A percentile compares a stretch with the other conserved stretches of the same genome.
Conservation (phyloP, 2,888 invertebrate species). For the Epinotia brunnichana region DNA sequence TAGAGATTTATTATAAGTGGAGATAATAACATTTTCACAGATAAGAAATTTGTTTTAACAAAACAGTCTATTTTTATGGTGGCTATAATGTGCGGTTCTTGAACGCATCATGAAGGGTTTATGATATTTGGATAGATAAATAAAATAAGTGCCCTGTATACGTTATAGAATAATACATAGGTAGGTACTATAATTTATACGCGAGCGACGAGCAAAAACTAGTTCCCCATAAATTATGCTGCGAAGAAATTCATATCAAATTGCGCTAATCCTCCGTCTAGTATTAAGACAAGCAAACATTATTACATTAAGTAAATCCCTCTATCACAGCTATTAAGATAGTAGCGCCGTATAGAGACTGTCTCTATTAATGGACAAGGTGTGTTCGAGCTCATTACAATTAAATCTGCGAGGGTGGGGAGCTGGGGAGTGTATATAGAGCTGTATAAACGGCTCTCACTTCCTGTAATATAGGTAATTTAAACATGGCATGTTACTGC, state of each 20-base stretch:
- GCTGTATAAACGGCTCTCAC: not conserved
- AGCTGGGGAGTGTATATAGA: not conserved
- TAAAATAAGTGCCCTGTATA: too few relatives aligned
- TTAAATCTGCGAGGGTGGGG: constrained; percentile 20
- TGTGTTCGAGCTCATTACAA: constrained; percentile 29
- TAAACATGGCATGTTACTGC: not conserved
- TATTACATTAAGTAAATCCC: constrained; percentile 19
- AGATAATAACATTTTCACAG: too few relatives aligned
- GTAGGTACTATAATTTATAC: too few relatives aligned
- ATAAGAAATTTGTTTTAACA: too few relatives aligned
- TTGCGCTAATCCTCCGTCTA: constrained; percentile 2
- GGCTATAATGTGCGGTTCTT: too few relatives aligned
- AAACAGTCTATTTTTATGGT: too few relatives aligned
- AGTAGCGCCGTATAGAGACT: constrained; percentile 16
- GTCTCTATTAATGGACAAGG: constrained; percentile 35
- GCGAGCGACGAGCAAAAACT: too few relatives aligned
- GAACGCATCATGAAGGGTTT: too few relatives aligned
- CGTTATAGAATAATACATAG: too few relatives aligned
- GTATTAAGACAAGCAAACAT: not conserved
- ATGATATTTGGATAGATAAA: too few relatives aligned
- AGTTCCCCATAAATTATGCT: too few relatives aligned
- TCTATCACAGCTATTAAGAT: constrained; percentile 20
- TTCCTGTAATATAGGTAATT: not conserved
- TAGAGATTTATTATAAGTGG: too few relatives aligned
- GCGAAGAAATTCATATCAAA: not conserved